Base-by-base conservation (phyloP, 2,888 invertebrate species). In the Archips crataeganus region DNA sequence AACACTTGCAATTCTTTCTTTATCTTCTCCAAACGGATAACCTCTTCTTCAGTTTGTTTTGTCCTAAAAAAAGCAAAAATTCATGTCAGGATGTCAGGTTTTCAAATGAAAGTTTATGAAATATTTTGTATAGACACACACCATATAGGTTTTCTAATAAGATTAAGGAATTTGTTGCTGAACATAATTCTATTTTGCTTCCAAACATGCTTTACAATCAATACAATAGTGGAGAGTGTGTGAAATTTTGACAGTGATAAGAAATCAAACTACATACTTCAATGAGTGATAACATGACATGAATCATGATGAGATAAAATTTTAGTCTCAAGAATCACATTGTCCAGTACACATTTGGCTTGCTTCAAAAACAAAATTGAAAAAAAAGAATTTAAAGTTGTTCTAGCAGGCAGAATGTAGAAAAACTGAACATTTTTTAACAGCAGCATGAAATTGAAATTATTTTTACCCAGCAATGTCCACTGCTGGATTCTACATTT, bases 11-110 rank as follows among this genome's bases (percentile, higher is more conserved):
- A 90, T 81, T 96, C 96, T 63, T 95, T 94, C 81, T 95, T 95
- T 32, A 96, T 96, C 82, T 96, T 95, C 80, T 95, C 95, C 68
- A 96, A 88, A 80, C 95, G 95, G 76, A 95, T 87, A 0, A 96
- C 95, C 89, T 98, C 97, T 67, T 96, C 97, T 64, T 96, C 95
- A 0, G 97, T 97, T 90, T 96, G 96, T 88, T 96, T 96, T 3
- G 97, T 96, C 92, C 97, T 97, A 81, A 15, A 87, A 89, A 62
- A 49, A 15, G 61, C 1, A 71, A 64, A 62, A 11, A 69, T 57
- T 61, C n/a, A n/a, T n/a, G n/a, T n/a, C n/a, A n/a, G 15, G 32
- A 2, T 34, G 11, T 13, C 9, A 49, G 23, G 3, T 54, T 2
- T 23, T n/a, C 34, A 11, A 62, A 62, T 45, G 5, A 11, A 42